Evolutionary conservation across 2,888 invertebrate genomes (phyloP).

Genomic region (Phaonia tiefii): DNA sequence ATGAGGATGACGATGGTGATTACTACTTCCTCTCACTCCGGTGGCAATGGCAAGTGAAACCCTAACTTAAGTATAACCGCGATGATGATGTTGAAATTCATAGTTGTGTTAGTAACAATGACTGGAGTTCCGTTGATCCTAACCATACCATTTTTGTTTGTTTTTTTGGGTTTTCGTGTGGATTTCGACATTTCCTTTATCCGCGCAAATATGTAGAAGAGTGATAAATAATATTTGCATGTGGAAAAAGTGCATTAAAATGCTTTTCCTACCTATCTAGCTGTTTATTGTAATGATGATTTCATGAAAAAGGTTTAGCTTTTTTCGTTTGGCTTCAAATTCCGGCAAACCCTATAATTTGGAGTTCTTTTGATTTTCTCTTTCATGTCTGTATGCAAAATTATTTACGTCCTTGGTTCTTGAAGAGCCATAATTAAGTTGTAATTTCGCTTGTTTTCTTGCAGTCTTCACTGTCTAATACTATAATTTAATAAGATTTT

Average conservation of each 20-base stretch:
- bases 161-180: too few relatives aligned
- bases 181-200: neutral
- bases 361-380: constrained; percentile 10
- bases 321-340: constrained; percentile 36
- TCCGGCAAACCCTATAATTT: constrained; percentile 28
- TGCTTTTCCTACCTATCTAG: too few relatives aligned
- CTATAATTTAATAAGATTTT: constrained; percentile 36
- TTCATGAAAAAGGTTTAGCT: too few relatives aligned
- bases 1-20: neutral
- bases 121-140: constrained; percentile 44
- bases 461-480: constrained; percentile 6
- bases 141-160: neutral
- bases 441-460: constrained; percentile 5
- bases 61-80: neutral
- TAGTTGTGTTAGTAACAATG: too few relatives aligned
- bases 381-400: constrained; percentile 4
- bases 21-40: too few relatives aligned
- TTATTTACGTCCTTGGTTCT: neutral
- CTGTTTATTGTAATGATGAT: too few relatives aligned
- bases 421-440: constrained; percentile 18
- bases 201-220: too few relatives aligned
- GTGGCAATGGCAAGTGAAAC: too few relatives aligned
- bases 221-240: constrained; percentile 32
- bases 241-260: constrained; percentile 2
- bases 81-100: neutral